Evolutionary conservation across 2,888 invertebrate genomes (phyloP).

Genomic region (Coleophora flavipennella): DNA sequence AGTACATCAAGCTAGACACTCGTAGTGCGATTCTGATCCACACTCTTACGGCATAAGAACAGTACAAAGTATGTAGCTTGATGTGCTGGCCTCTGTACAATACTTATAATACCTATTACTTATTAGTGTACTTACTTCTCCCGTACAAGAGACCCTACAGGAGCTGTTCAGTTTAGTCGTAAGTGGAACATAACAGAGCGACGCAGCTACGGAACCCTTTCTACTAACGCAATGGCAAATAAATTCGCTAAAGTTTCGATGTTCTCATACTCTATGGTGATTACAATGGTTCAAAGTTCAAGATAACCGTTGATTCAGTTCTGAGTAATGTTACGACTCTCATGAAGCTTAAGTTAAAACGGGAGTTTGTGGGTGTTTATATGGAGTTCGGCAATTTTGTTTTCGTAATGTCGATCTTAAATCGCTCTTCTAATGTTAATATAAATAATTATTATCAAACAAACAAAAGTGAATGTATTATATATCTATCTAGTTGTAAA

Average conservation of each 20-base stretch:
- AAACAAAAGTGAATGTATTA: too few relatives aligned
- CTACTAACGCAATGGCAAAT: conserved; percentile 26
- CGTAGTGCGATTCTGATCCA: too few relatives aligned
- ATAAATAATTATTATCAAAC: too few relatives aligned
- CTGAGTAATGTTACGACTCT: conserved; percentile 15
- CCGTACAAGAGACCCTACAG: too few relatives aligned
- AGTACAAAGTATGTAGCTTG: too few relatives aligned
- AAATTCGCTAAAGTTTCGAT: conserved; percentile 33
- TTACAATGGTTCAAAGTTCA: conserved; percentile 34
- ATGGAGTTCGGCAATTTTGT: conserved; percentile 2
- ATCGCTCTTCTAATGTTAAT: not conserved
- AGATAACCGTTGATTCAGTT: conserved; percentile 32
- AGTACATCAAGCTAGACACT: too few relatives aligned
- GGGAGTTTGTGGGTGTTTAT: conserved; percentile 7
- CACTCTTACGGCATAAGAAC: too few relatives aligned
- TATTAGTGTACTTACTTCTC: too few relatives aligned
- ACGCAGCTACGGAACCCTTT: conserved; percentile 1
- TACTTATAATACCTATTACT: too few relatives aligned
- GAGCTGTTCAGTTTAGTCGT: too few relatives aligned
- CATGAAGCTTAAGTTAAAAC: conserved; percentile 4
- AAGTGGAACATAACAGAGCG: conserved; percentile 2
- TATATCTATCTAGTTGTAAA: too few relatives aligned
- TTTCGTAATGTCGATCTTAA: not conserved
- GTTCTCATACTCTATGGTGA: conserved; percentile 32
- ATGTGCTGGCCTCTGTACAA: too few relatives aligned